Evolutionary conservation across 2,797 vertebrate species (phyloP).

Genomic region (Crocidura indochinensis): DNA sequence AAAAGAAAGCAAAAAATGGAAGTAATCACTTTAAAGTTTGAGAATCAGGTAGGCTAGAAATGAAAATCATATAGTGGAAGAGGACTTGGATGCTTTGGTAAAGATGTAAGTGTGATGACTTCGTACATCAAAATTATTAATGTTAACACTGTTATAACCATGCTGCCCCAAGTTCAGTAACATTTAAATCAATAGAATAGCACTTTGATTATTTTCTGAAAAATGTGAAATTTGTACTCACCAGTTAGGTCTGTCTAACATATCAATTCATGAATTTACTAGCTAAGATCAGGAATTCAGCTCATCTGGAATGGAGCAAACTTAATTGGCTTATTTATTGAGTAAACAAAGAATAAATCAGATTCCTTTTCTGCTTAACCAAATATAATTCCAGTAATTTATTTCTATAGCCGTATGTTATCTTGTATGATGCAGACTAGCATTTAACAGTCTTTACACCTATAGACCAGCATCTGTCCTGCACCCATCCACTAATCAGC

Average conservation of each 20-base stretch:
- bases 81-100: no score
- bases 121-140: no score
- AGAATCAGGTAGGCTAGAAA: background rate
- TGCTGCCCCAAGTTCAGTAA: background rate
- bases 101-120: no score
- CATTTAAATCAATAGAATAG: background rate
- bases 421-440: slow-evolving; percentile 32
- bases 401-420: slow-evolving; percentile 42
- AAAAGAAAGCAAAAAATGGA: background rate
- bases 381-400: slow-evolving; percentile 36
- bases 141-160: no score
- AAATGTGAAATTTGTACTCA: slow-evolving; percentile 60
- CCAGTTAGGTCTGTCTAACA: background rate
- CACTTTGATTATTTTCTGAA: slow-evolving; percentile 52
- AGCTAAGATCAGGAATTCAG: slow-evolving; percentile 58
- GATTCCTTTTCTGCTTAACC: slow-evolving; percentile 35
- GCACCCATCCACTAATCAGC: no score
- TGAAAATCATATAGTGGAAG: no score
- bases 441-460: no score
- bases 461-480: no score
- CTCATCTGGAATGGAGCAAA: slow-evolving; percentile 55
- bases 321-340: slow-evolving; percentile 8
- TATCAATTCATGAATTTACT: slow-evolving; percentile 58
- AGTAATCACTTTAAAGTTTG: slow-evolving; percentile 63
- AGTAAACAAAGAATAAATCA: slow-evolving; percentile 52